Conservation (phyloP, 2,113 vertebrate genomes). For the Petrocephalus zakoni region DNA sequence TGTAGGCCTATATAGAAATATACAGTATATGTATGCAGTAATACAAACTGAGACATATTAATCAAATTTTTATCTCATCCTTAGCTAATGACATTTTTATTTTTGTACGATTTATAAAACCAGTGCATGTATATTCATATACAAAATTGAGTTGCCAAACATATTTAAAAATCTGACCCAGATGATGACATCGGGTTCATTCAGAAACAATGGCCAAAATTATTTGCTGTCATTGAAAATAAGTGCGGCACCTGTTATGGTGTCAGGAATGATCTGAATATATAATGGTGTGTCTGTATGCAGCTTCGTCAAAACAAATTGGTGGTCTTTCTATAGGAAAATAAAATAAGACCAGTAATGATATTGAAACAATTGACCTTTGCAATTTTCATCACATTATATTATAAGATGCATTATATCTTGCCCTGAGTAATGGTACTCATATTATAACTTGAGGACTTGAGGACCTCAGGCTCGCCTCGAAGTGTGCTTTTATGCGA, state of each 20-base stretch:
- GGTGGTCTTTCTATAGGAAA: not conserved
- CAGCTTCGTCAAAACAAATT: not conserved
- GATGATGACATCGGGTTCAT: not conserved
- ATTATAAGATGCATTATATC: not conserved
- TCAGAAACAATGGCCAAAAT: not conserved
- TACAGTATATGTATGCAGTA: too few species aligned
- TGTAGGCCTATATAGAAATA: not conserved
- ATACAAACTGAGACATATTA: too few species aligned
- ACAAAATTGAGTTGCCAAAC: not conserved
- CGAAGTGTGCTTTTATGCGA: not conserved
- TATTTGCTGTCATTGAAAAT: not conserved
- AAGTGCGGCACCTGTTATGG: not conserved
- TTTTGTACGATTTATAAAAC: too few species aligned
- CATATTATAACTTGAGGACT: not conserved
- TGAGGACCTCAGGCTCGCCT: not conserved
- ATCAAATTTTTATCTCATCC: too few species aligned
- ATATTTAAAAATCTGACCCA: not conserved
- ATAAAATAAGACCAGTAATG: not conserved
- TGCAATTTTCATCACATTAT: not conserved
- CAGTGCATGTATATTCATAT: too few species aligned
- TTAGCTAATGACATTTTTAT: too few species aligned
- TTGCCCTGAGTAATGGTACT: not conserved
- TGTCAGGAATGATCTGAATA: not conserved
- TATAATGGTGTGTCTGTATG: not conserved
- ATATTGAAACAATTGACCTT: not conserved